Conservation (phyloP, 2,113 vertebrate species). For the Artemisiospiza belli region DNA sequence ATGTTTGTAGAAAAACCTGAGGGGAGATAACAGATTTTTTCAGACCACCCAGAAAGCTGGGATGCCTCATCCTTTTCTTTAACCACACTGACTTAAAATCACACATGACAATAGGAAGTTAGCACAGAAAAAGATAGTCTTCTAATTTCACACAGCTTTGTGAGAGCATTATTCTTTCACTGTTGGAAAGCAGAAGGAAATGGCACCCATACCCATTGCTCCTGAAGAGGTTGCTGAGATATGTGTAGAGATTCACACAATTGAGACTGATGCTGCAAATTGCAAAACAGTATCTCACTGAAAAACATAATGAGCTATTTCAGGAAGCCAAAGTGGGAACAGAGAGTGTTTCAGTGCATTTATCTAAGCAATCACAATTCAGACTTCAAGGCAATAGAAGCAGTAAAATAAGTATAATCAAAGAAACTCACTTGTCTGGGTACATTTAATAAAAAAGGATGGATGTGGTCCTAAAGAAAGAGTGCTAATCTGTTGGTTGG, state of each 20-base stretch:
- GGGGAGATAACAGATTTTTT: not conserved
- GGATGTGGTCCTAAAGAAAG: not conserved
- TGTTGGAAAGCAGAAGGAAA: constrained; percentile 17
- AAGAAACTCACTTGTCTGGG: not conserved
- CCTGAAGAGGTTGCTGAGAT: not conserved
- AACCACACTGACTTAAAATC: not conserved
- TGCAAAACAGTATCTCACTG: not conserved
- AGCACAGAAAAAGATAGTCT: not conserved
- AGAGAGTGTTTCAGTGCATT: not conserved
- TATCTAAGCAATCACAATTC: not conserved
- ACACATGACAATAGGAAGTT: not conserved
- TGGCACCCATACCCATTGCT: not conserved
- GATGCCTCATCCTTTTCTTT: not conserved
- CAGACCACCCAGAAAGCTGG: not conserved
- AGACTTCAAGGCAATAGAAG: not conserved
- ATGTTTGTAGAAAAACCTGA: not conserved
- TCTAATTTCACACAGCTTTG: constrained; percentile 12
- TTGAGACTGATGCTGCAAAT: not conserved
- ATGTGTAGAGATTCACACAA: not conserved
- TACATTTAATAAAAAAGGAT: not conserved
- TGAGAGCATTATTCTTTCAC: not conserved
- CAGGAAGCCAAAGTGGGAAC: not conserved
- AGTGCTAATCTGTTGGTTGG: not conserved
- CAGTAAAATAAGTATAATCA: not conserved
- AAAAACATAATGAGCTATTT: constrained; percentile 13